Evolutionary conservation across 2,888 invertebrate genomes (phyloP).

Genomic region (Calameuta pallipes): DNA sequence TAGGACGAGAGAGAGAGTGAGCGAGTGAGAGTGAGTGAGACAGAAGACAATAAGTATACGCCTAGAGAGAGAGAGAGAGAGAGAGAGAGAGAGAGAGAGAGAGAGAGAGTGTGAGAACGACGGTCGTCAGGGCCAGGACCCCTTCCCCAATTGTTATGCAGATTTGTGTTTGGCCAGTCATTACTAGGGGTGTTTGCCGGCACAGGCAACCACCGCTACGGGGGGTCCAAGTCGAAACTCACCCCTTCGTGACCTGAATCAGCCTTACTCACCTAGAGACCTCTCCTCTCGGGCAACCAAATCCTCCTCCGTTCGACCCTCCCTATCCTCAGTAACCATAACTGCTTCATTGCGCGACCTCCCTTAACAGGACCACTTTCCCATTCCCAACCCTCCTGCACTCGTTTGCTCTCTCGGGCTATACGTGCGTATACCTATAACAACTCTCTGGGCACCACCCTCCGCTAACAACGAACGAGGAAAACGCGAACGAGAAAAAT

Average conservation of each 20-base stretch:
- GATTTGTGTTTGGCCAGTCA: slow-evolving; percentile 74
- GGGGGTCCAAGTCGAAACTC: slow-evolving; percentile 17
- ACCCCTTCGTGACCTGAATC: slow-evolving; percentile 17
- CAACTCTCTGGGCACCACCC: neutral
- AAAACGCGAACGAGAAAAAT: neutral
- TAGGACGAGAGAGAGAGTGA: slow-evolving; percentile 19
- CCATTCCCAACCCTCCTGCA: slow-evolving; percentile 22
- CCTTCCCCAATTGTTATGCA: slow-evolving; percentile 67
- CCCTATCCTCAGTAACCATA: slow-evolving; percentile 33
- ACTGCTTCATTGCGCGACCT: slow-evolving; percentile 37
- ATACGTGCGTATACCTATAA: neutral
- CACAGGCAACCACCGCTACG: slow-evolving; percentile 46
- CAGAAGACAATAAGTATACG: neutral
- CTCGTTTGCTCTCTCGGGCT: neutral
- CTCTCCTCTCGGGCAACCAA: slow-evolving; percentile 10
- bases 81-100: slow-evolving; percentile 19
- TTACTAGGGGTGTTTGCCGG: slow-evolving; percentile 66
- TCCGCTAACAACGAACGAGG: neutral
- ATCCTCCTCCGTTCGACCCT: slow-evolving; percentile 20
- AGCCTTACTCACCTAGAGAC: slow-evolving; percentile 23
- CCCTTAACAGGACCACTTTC: slow-evolving; percentile 21
- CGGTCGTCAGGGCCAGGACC: slow-evolving; percentile 21
- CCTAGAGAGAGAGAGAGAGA: slow-evolving; percentile 19
- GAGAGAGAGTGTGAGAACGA: slow-evolving; percentile 17
- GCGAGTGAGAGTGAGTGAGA: neutral